Evolutionary conservation across 2,797 vertebrate genomes (phyloP), one percentile per base, ranked within the genome.

Genomic region (Rhinatrema bivittatum): DNA sequence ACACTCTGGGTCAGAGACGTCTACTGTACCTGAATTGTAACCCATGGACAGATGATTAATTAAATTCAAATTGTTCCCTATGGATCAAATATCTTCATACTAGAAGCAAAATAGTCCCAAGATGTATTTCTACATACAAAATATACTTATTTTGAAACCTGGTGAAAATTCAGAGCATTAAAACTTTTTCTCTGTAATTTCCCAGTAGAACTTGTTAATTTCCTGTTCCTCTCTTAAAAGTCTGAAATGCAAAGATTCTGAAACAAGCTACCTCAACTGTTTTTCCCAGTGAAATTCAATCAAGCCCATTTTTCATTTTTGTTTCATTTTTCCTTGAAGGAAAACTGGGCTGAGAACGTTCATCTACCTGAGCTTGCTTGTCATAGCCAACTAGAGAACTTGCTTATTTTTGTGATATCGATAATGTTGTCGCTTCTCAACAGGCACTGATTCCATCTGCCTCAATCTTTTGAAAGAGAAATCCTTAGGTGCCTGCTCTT

Each of bases 121-220:
- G n/a, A n/a, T n/a, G n/a, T n/a, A n/a, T n/a, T n/a, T n/a, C n/a
- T n/a, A n/a, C n/a, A n/a, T n/a, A n/a, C n/a, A n/a, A n/a, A n/a
- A n/a, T n/a, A n/a, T n/a, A n/a, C n/a, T n/a, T n/a, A n/a, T n/a
- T n/a, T n/a, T n/a, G n/a, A n/a, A n/a, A n/a, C n/a, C n/a, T n/a
- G n/a, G n/a, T n/a, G n/a, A n/a, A n/a, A n/a, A n/a, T n/a, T n/a
- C n/a, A n/a, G n/a, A n/a, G n/a, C n/a, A n/a, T n/a, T n/a, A n/a
- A n/a, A n/a, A n/a, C n/a, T n/a, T 36, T 36, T 46, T 32, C 32
- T 18, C 19, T 43, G 30, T 62, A 46, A 65, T 72, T 68, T 70
- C 71, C 65, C 68, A 58, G 40, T 60, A 56, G 65, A 63, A 55
- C 61, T 72, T 9, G 45, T 68, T 74, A 74, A 68, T 63, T 63